Conservation (phyloP, 2,888 invertebrate genomes). For the Cylindroiulus punctatus region DNA sequence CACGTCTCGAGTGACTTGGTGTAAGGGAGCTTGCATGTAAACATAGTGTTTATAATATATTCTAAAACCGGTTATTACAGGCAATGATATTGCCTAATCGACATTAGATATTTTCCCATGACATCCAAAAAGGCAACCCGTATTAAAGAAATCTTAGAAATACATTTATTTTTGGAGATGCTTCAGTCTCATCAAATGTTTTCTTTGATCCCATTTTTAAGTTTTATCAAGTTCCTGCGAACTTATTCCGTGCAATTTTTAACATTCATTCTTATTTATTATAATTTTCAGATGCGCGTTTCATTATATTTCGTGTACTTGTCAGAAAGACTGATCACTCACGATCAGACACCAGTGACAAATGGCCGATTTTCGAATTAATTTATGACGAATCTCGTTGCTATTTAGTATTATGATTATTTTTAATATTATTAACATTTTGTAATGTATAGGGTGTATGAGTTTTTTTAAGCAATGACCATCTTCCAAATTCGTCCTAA, state of each 20-base stretch:
- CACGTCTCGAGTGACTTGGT: no score
- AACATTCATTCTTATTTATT: background rate
- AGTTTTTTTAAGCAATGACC: background rate
- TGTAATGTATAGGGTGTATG: background rate
- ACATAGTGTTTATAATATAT: no score
- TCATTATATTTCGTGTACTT: background rate
- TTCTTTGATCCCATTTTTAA: background rate
- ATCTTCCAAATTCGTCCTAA: background rate
- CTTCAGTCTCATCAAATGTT: background rate
- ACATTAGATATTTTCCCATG: no score
- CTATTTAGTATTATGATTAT: background rate
- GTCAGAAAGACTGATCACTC: background rate
- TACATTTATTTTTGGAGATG: background rate
- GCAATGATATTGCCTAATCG: no score
- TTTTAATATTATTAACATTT: constrained; percentile 6
- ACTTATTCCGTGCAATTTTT: background rate
- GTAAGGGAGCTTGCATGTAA: no score
- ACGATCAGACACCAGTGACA: background rate
- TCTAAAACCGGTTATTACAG: no score
- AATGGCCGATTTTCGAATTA: background rate
- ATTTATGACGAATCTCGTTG: background rate
- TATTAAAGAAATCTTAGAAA: no score
- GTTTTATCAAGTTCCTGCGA: background rate
- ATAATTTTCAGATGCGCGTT: background rate
- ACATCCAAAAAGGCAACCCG: no score